Percentiles rank a stretch among this genome's conserved stretches.
Conservation (phyloP, 23 tunicate species). For the Trididemnum miniatum region DNA sequence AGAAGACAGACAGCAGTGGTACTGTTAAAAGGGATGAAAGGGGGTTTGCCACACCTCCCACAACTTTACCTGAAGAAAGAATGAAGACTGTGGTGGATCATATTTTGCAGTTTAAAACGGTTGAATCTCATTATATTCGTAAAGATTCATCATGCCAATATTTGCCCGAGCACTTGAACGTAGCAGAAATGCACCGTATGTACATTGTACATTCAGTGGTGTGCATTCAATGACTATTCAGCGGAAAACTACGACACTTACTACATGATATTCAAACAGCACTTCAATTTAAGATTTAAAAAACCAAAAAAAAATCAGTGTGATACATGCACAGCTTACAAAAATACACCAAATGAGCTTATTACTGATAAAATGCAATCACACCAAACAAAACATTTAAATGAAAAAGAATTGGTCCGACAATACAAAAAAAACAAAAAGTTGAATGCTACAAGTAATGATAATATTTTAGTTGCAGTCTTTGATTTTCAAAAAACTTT, state of each 20-base stretch:
- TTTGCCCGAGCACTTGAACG: neutral
- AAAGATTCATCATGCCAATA: neutral
- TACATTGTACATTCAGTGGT: too few species aligned
- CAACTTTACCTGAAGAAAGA: neutral
- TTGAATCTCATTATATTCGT: neutral
- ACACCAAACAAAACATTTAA: neutral
- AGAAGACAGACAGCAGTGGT: too few species aligned
- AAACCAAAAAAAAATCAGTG: slow-evolving; percentile 1
- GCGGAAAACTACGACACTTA: neutral
- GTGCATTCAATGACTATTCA: too few species aligned
- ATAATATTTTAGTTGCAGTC: neutral
- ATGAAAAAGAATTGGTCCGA: neutral
- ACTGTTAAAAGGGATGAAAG: too few species aligned
- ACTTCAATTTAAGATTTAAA: neutral
- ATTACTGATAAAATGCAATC: neutral
- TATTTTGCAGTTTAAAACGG: neutral
- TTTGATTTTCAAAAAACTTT: slow-evolving; percentile 15
- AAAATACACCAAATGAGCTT: neutral
- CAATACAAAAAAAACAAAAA: too few species aligned
- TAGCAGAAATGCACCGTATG: neutral
- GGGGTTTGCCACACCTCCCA: too few species aligned
- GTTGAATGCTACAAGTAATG: too few species aligned
- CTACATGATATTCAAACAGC: neutral
- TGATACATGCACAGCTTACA: neutral
- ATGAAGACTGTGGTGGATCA: neutral